Percentiles rank a stretch among this genome's conserved stretches.
phyloP scores from a whole-genome alignment of 2,113 vertebrate species.

The Pollimyrus isidori region DNA sequence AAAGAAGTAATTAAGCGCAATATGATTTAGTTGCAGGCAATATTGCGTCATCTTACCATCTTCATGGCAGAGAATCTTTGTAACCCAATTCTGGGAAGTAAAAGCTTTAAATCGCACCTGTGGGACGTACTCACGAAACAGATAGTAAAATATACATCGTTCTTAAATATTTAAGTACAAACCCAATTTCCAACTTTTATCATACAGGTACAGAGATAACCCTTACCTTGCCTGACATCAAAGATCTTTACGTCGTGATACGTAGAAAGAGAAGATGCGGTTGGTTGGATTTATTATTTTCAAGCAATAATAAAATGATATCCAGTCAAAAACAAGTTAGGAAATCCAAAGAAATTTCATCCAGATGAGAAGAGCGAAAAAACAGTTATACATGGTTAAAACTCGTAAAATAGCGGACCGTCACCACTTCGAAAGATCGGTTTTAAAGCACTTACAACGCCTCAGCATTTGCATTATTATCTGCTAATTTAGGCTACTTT shows the following conservation, averaged over 20 bases:
- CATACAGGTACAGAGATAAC: background rate
- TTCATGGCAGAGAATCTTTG: background rate
- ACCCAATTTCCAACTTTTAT: background rate
- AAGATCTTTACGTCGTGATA: background rate
- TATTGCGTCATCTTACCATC: background rate
- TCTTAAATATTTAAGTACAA: background rate
- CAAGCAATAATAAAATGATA: slow-evolving; percentile 3
- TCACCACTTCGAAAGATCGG: background rate
- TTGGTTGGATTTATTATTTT: slow-evolving; percentile 1
- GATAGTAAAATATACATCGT: background rate
- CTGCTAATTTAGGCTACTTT: background rate
- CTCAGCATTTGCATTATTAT: background rate
- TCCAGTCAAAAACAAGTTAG: slow-evolving; percentile 11
- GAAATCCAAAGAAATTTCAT: slow-evolving; percentile 12
- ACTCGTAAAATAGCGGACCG: background rate
- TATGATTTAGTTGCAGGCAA: background rate
- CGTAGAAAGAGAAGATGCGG: background rate
- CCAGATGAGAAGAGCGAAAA: background rate
- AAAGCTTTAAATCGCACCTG: background rate
- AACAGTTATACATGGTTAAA: background rate
- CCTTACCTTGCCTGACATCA: slow-evolving; percentile 18
- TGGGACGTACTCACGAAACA: background rate
- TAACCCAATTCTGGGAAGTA: background rate
- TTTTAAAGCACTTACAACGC: background rate
- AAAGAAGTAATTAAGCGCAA: background rate